phyloP scores from a whole-genome alignment of 37 sponge, comb jelly and placozoan genomes.

The Ianthella basta region DNA sequence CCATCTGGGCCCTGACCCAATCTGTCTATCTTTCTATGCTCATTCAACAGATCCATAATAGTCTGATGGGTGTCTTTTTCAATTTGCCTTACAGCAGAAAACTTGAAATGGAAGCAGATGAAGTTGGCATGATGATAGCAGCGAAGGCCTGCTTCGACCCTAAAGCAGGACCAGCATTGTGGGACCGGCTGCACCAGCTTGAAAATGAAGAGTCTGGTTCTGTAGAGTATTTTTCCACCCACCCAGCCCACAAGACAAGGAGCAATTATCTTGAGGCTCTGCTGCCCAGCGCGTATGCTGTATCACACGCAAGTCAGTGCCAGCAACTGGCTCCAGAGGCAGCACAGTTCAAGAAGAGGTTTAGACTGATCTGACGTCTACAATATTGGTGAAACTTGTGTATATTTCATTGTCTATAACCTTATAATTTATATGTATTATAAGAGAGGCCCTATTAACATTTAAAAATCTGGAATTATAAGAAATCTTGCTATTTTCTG shows the following conservation, averaged over 20 bases:
- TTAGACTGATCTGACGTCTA: slow-evolving; percentile 4
- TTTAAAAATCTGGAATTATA: not conserved
- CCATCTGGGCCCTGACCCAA: slow-evolving; percentile 67
- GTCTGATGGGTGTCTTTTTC: slow-evolving; percentile 16
- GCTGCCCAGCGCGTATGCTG: slow-evolving; percentile 36
- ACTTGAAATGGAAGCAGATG: slow-evolving; percentile 72
- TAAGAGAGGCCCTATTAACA: not conserved
- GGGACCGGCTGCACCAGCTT: slow-evolving; percentile 26
- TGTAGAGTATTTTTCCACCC: slow-evolving; percentile 56
- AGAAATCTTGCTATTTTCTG: not conserved
- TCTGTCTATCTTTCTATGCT: slow-evolving; percentile 47
- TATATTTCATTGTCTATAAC: not conserved
- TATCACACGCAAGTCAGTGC: slow-evolving; percentile 24
- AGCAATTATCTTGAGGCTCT: not conserved
- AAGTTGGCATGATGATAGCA: slow-evolving; percentile 65
- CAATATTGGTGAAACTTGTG: not conserved
- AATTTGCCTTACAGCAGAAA: slow-evolving; percentile 57
- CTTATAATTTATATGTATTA: not conserved
- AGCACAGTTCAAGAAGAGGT: slow-evolving; percentile 11
- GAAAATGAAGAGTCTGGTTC: not conserved
- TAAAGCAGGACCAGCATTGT: slow-evolving; percentile 17
- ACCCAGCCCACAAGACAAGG: slow-evolving; percentile 56
- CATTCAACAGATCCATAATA: slow-evolving; percentile 31
- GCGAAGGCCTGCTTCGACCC: slow-evolving; percentile 69
- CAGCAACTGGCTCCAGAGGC: not conserved